phyloP scores from a whole-genome alignment of 2,888 invertebrate genomes.

The Auanema freiburgensis region DNA sequence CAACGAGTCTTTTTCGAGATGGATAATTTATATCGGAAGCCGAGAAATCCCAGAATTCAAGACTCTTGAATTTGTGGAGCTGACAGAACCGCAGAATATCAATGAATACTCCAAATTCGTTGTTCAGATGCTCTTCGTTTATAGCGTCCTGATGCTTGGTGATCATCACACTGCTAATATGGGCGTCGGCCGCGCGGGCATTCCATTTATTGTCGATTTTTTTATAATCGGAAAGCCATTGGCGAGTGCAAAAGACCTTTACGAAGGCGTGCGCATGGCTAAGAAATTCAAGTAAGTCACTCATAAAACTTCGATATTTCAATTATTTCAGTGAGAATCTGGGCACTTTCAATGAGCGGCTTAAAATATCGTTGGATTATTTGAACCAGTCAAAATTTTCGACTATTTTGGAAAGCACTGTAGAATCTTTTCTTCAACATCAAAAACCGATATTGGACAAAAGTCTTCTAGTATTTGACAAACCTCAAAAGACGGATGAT shows the following conservation, averaged over 20 bases:
- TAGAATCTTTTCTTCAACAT: conserved; percentile 9
- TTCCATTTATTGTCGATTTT: conserved; percentile 24
- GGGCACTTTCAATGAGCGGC: conserved; percentile 9
- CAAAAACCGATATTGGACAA: conserved; percentile 10
- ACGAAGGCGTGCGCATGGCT: conserved; percentile 24
- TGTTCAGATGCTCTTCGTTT: conserved; percentile 15
- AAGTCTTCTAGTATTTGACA: conserved; percentile 8
- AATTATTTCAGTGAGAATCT: conserved; percentile 22
- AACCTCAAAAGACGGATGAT: conserved; percentile 17
- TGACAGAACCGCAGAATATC: conserved; percentile 10
- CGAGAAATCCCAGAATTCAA: conserved; percentile 15
- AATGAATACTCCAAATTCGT: conserved; percentile 18
- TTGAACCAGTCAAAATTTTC: conserved; percentile 7
- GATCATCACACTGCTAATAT: conserved; percentile 22
- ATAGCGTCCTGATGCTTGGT: conserved; percentile 14
- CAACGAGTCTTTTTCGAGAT: conserved; percentile 13
- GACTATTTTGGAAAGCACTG: conserved; percentile 6
- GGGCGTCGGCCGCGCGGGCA: conserved; percentile 16
- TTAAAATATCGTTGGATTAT: conserved; percentile 11
- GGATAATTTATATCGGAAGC: conserved; percentile 16
- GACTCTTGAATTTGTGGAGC: conserved; percentile 15
- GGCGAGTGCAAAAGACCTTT: conserved; percentile 21
- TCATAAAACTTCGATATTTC: conserved; percentile 18
- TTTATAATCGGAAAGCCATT: conserved; percentile 19
- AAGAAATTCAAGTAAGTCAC: conserved; percentile 25